A percentile compares a stretch with the other conserved stretches of the same genome.
Conservation (phyloP, 2,113 vertebrate species). For the Sialia sialis region DNA sequence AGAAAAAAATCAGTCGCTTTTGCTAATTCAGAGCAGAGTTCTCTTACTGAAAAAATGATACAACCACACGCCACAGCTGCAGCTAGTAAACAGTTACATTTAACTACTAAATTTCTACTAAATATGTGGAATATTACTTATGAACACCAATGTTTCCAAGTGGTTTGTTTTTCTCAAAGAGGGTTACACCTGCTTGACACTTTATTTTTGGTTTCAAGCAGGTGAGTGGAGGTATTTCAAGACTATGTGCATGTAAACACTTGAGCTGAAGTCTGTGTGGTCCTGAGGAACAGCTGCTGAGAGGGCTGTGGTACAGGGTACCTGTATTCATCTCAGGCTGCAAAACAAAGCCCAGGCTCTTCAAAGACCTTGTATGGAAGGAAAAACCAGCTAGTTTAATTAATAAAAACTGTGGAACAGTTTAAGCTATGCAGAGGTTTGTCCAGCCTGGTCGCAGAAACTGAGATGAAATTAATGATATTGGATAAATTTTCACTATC, state of each 20-base stretch:
- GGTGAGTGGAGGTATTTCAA: neutral
- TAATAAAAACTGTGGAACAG: neutral
- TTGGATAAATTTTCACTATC: neutral
- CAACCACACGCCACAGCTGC: neutral
- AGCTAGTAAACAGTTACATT: neutral
- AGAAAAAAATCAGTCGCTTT: neutral
- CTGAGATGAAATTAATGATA: neutral
- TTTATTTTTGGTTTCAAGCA: neutral
- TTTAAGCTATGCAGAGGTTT: neutral
- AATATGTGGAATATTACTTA: neutral
- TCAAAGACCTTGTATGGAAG: neutral
- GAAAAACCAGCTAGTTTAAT: neutral
- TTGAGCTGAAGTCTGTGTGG: neutral
- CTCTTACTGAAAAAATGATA: neutral
- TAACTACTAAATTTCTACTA: neutral
- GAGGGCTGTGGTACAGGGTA: fast-evolving
- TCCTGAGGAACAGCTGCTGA: neutral
- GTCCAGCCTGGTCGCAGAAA: neutral
- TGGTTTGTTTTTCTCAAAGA: neutral
- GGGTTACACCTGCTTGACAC: neutral
- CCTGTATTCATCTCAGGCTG: neutral
- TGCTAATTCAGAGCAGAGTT: neutral
- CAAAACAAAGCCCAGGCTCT: neutral
- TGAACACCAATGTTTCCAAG: neutral
- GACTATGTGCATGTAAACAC: neutral